Evolutionary conservation across 2,113 vertebrate genomes (phyloP).

Genomic region (Centropristis striata): DNA sequence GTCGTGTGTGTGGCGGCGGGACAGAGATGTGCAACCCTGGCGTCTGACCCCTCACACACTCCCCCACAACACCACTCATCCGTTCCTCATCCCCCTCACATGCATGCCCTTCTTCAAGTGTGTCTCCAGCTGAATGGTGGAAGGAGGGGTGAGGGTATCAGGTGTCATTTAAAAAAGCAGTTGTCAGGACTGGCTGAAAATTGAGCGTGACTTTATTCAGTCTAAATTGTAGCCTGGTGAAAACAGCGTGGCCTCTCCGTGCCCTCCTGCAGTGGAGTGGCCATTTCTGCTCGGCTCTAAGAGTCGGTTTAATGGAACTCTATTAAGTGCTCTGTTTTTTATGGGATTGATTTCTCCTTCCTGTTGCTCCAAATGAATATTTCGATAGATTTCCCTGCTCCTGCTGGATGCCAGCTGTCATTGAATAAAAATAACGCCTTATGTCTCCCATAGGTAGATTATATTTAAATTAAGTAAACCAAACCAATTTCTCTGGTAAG

Average conservation of each 20-base stretch:
- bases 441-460: conserved; percentile 70
- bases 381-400: conserved; percentile 70
- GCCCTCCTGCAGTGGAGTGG: conserved; percentile 56
- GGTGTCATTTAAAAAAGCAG: conserved; percentile 82
- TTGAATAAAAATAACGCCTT: conserved; percentile 57
- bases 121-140: conserved; percentile 60
- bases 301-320: conserved; percentile 73
- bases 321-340: conserved; percentile 80
- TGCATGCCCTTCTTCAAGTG: conserved; percentile 57
- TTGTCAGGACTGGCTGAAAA: conserved; percentile 80
- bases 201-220: conserved; percentile 76
- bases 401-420: conserved; percentile 63
- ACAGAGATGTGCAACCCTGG: conserved; percentile 62
- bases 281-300: conserved; percentile 60
- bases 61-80: conserved; percentile 53
- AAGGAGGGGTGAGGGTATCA: conserved; percentile 63
- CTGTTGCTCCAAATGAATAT: conserved; percentile 76
- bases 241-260: conserved; percentile 63
- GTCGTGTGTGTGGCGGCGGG: conserved; percentile 26
- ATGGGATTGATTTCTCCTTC: conserved; percentile 77
- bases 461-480: conserved; percentile 63
- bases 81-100: conserved; percentile 54
- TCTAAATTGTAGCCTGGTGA: conserved; percentile 68
- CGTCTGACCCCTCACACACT: conserved; percentile 69
- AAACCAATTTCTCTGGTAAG: conserved; percentile 41